Percentiles rank a stretch among this genome's conserved stretches.
Evolutionary conservation across 2,888 invertebrate species (phyloP).

Genomic region (Glyphotaelius pellucidus): DNA sequence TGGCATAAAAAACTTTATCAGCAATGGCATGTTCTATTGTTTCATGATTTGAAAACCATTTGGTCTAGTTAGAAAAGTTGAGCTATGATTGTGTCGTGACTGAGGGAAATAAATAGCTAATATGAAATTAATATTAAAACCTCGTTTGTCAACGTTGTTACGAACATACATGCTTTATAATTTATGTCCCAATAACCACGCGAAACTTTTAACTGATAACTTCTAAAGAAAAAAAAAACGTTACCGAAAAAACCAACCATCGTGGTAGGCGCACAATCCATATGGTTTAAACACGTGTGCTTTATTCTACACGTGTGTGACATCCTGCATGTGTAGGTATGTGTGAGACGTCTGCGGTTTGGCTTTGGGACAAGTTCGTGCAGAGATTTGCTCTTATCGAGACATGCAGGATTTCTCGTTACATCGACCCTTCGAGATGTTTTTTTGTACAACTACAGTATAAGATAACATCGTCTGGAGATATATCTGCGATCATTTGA

Average conservation of each 20-base stretch:
- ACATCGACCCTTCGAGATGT: neutral
- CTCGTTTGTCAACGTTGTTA: neutral
- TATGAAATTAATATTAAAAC: neutral
- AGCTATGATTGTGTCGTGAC: neutral
- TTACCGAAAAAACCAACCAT: neutral
- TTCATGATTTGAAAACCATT: neutral
- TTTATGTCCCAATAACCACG: neutral
- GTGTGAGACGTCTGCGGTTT: constrained; percentile 61
- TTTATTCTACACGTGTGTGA: neutral
- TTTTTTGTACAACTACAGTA: neutral
- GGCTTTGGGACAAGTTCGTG: constrained; percentile 49
- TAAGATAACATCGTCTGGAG: neutral
- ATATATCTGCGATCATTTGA: neutral
- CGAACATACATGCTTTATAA: neutral
- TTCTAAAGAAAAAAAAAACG: neutral
- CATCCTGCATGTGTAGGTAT: neutral
- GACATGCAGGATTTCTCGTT: neutral
- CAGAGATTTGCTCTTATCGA: constrained; percentile 41
- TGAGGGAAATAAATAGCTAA: neutral
- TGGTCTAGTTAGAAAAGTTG: constrained; percentile 1
- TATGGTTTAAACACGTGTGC: neutral
- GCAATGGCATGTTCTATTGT: neutral
- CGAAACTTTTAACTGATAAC: neutral
- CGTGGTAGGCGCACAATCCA: neutral
- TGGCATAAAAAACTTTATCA: neutral